Evolutionary conservation across 2,797 vertebrate genomes (phyloP).

Genomic region (Limosa lapponica): DNA sequence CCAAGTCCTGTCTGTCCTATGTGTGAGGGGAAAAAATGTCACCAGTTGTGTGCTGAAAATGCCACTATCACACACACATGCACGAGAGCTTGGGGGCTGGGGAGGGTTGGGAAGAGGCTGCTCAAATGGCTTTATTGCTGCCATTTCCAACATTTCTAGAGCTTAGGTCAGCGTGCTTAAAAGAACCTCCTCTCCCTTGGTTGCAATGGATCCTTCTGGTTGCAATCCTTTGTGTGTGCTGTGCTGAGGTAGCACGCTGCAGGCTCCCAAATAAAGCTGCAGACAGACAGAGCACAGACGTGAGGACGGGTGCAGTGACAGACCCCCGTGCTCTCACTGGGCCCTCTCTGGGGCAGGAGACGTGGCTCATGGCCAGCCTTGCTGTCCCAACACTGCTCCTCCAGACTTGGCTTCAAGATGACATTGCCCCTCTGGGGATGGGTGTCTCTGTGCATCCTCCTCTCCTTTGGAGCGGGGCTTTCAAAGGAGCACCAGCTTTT

Average conservation of each 20-base stretch:
- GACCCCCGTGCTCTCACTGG: background rate
- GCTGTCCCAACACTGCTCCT: background rate
- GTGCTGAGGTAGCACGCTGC: background rate
- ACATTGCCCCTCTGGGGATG: background rate
- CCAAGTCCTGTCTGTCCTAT: background rate
- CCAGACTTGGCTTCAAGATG: background rate
- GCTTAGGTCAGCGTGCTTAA: background rate
- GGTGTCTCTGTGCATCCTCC: background rate
- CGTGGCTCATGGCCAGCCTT: background rate
- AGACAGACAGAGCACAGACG: background rate
- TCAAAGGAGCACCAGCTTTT: background rate
- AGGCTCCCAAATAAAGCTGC: background rate
- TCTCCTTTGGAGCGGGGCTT: background rate
- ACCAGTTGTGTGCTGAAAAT: too few species aligned
- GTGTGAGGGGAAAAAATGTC: accelerated
- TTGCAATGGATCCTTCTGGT: background rate
- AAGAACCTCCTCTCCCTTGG: background rate
- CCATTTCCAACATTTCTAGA: background rate
- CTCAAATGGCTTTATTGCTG: background rate
- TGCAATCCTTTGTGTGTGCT: background rate
- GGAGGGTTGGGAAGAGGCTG: background rate
- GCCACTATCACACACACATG: background rate
- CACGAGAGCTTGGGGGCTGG: background rate
- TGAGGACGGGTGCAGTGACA: background rate
- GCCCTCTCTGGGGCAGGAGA: background rate